phyloP scores from a whole-genome alignment of 1,140 invertebrate genomes.

The Scaptomyza hsui region DNA sequence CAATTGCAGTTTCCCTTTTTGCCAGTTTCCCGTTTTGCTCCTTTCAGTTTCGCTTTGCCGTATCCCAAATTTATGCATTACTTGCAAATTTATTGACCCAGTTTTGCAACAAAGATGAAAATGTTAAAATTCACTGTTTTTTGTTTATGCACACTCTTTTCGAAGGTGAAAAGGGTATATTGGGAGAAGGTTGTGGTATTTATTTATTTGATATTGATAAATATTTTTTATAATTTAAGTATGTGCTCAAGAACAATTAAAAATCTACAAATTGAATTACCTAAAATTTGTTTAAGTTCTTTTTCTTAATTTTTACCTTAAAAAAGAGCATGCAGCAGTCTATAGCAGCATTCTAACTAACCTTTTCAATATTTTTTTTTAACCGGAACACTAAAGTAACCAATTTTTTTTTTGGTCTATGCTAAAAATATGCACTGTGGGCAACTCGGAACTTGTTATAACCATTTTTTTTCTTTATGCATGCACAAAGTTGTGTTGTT shows the following conservation, averaged over 20 bases:
- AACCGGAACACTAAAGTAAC: conserved; percentile 47
- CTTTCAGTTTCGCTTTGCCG: too few species aligned
- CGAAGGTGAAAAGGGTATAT: neutral
- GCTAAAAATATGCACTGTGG: conserved; percentile 22
- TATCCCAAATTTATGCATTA: conserved; percentile 49
- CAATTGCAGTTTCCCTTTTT: neutral
- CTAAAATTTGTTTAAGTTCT: too few species aligned
- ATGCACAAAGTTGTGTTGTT: conserved; percentile 35
- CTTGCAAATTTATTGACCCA: conserved; percentile 58
- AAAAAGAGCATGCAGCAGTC: neutral
- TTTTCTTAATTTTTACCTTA: too few species aligned
- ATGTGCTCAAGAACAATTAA: too few species aligned
- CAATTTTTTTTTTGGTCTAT: conserved; percentile 35
- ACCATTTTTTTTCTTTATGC: conserved; percentile 16
- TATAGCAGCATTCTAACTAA: neutral
- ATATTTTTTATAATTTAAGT: too few species aligned
- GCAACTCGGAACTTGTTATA: conserved; percentile 9
- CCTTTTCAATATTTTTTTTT: conserved; percentile 7
- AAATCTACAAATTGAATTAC: too few species aligned
- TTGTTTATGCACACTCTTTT: neutral
- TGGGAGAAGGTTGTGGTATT: too few species aligned
- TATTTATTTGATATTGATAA: too few species aligned
- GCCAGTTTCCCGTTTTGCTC: neutral
- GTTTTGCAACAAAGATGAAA: conserved; percentile 51
- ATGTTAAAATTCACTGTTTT: conserved; percentile 45